phyloP scores from a whole-genome alignment of 2,888 invertebrate genomes.

The Macroteleia sp. region DNA sequence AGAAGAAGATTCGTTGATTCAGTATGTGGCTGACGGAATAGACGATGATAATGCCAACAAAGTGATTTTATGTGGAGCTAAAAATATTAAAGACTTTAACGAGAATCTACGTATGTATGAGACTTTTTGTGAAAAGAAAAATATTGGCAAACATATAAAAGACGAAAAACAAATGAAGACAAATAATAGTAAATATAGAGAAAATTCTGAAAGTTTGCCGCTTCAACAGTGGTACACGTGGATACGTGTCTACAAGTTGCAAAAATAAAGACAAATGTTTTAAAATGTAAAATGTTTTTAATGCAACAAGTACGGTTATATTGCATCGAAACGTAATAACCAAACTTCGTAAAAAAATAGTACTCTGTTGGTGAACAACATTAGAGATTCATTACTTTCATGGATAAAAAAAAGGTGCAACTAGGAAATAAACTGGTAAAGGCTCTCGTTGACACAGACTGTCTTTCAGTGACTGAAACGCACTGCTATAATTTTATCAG shows the following conservation, averaged over 20 bases:
- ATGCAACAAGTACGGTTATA: not conserved
- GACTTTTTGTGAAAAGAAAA: not conserved
- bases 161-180: not conserved
- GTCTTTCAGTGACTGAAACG: conserved; percentile 8
- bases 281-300: not conserved
- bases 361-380: too few species aligned
- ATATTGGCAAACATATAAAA: not conserved
- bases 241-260: not conserved
- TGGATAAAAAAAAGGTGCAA: not conserved
- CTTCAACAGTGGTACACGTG: not conserved
- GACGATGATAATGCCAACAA: conserved; percentile 11
- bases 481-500: conserved; percentile 25
- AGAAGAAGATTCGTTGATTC: conserved; percentile 30
- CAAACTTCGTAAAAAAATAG: too few species aligned
- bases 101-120: conserved; percentile 27
- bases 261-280: not conserved
- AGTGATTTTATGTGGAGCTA: conserved; percentile 34
- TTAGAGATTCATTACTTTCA: too few species aligned
- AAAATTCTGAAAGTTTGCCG: not conserved
- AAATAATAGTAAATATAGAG: too few species aligned
- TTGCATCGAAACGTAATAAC: too few species aligned
- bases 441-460: conserved; percentile 30
- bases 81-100: conserved; percentile 19
- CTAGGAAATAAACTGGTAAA: not conserved
- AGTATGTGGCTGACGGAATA: conserved; percentile 51